Conservation (phyloP, 1,140 invertebrate species). For the Pogonus chalceus region DNA sequence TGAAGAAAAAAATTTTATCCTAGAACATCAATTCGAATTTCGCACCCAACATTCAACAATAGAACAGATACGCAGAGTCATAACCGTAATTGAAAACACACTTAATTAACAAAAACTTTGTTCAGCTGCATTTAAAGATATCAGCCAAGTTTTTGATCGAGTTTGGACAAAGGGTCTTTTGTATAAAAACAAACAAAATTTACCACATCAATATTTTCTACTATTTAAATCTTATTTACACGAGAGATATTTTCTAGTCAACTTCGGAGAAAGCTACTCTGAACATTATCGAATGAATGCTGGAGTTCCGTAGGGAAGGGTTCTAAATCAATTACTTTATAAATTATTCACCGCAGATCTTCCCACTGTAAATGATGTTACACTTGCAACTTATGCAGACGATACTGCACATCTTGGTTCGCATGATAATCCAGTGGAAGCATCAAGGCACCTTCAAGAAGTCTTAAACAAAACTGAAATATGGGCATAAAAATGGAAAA, state of each 20-base stretch:
- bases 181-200: constrained; percentile 16
- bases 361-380: background rate
- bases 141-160: constrained; percentile 3
- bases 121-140: constrained; percentile 14
- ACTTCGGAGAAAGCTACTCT: constrained; percentile 11
- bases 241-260: constrained; percentile 16
- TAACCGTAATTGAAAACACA: constrained; percentile 11
- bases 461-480: constrained; percentile 12
- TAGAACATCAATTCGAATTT: constrained; percentile 22
- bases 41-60: constrained; percentile 16
- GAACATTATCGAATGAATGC: constrained; percentile 10
- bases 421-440: background rate
- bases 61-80: constrained; percentile 12
- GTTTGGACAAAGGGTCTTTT: constrained; percentile 16
- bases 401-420: background rate
- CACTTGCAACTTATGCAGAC: background rate
- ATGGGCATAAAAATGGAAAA: constrained; percentile 23
- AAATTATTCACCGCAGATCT: background rate
- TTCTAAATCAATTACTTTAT: constrained; percentile 15
- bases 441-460: background rate
- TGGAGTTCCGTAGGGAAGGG: constrained; percentile 18
- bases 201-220: constrained; percentile 11
- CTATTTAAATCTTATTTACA: constrained; percentile 20
- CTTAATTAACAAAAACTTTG: constrained; percentile 12
- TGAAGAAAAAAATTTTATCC: constrained; percentile 6